These are phyloP conservation scores for Danio tinwini DNA, from an alignment of 2,797 vertebrate species.

Conservation along the genomic window DNA sequence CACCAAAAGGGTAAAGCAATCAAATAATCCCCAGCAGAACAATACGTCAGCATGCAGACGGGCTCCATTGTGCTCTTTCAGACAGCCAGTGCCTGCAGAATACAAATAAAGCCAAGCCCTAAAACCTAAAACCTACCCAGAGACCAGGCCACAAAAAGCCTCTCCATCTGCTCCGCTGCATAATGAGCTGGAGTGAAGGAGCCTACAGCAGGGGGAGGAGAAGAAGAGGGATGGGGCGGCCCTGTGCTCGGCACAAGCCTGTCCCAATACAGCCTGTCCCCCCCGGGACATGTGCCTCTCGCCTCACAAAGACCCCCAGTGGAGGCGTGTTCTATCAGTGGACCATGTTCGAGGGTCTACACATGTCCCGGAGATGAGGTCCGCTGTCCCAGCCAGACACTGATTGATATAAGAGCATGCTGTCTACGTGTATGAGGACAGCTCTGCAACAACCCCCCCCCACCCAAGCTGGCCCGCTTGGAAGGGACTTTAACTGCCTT, in stretches of 20 bases:
- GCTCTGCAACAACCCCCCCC: constrained; percentile 27
- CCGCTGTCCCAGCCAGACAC: constrained; percentile 47
- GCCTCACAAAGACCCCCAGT: constrained; percentile 49
- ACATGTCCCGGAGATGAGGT: constrained; percentile 48
- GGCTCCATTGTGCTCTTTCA: constrained; percentile 51
- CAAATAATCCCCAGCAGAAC: constrained; percentile 50
- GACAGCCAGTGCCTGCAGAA: constrained; percentile 49
- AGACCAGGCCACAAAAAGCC: constrained; percentile 65
- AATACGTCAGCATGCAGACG: constrained; percentile 51
- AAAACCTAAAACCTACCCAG: constrained; percentile 65
- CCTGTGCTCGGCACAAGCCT: constrained; percentile 72
- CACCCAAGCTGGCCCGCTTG: constrained; percentile 40
- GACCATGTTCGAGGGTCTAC: constrained; percentile 30
- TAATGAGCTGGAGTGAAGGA: constrained; percentile 65
- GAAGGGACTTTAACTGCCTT: constrained; percentile 52
- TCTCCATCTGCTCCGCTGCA: constrained; percentile 75
- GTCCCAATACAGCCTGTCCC: constrained; percentile 69
- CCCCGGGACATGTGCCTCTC: constrained; percentile 53
- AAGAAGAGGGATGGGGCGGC: constrained; percentile 48
- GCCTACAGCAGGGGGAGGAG: constrained; percentile 26
- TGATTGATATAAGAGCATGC: constrained; percentile 51
- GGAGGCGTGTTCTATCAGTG: constrained; percentile 21
- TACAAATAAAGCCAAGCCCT: constrained; percentile 62
- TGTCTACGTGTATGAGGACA: background rate
- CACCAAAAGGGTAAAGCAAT: constrained; percentile 43